Evolutionary conservation across 1,140 invertebrate species (phyloP), one percentile per base, ranked within the genome.

Genomic region (Anthonomus grandis): DNA sequence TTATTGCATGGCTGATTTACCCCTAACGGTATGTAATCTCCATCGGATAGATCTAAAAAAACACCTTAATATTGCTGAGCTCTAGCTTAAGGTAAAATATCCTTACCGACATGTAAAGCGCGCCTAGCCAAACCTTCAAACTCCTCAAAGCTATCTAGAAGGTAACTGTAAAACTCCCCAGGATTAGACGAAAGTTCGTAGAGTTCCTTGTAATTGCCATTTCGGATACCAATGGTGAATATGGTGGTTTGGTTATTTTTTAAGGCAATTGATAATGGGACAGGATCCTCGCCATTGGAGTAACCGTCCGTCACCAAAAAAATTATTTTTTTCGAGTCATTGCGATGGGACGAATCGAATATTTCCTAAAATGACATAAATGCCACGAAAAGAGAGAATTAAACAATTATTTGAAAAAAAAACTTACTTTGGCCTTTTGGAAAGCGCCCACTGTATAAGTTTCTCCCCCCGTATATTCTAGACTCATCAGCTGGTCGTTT

Each of bases 301-400:
- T 84, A 89, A 6, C 86, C 86, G 67, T 87, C 86, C 2, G 86
- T 87, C 41, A 89, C 79, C 0, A 89, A 68, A 63, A 87, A 86
- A 3, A 87, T 73, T 0, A 82, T 79, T 65, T 85, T 85, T 36
- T 70, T 73, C 0, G 84, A 77, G n/a, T 75, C 70, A 5, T 68
- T 62, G 3, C 85, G 72, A 9, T 48, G 25, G 74, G 65, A 67
- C 8, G 71, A n/a, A 75, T 71, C 37, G 3, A 86, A 74, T 12
- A 86, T 81, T 59, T 76, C 73, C 83, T 86, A 59, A n/a, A 65
- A 49, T 13, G n/a, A 50, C 36, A 38, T 12, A 39, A 25, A 18
- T 34, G 4, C 17, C 42, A 3, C 17, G 9, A 10, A 22, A 9
- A n/a, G 42, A 13, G 10, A 12, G 31, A 12, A 13, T 34, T 2